Base-by-base conservation (phyloP, 2,797 vertebrate species). In the Menidia menidia region DNA sequence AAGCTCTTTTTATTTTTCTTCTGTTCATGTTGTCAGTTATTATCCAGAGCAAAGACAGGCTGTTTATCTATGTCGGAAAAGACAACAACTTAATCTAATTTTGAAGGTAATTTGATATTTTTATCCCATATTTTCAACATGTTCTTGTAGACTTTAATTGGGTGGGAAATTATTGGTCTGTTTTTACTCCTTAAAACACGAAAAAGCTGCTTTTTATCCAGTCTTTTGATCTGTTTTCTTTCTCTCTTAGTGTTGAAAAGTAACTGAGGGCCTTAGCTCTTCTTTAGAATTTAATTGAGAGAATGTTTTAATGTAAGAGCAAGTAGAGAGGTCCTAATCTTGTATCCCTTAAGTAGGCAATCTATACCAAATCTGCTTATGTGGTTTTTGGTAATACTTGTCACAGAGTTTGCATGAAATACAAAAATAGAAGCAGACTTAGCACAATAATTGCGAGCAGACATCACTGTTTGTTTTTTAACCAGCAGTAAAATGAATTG, bases 71-170 rank as follows among this genome's bases (percentile, higher is more conserved):
- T 47, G 16, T 47, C 16, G 9, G 10, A 9, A 16, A 47, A 47
- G 6, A 47, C 9, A 16, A 45, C 6, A 4, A 18, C 18, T 48
- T 18, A 7, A n/a, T 16, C 43, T 6, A 25, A 12, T 43, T 41
- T 63, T 53, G 31, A 41, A 52, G 15, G 25, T 15, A 15, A 14
- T 51, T 39, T 33, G 14, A 41, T 39, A 2, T 2, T 4, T 53
- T 43, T 51, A 39, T 32, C 51, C 35, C 53, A 32, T 2, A 61
- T 61, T 55, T 30, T 42, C 14, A 57, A 57, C 44, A 25, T 19
- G 4, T 16, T 14, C 15, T 55, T 61, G 32, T 8, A 41, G 25
- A 32, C 14, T 48, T 63, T 18, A 47, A 48, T 54, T 56, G 42
- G n/a, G 7, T 10, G 4, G 35, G 35, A 10, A 39, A 2, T 5